Conservation (phyloP, 2,888 invertebrate species). For the Camptogramma bilineatum region DNA sequence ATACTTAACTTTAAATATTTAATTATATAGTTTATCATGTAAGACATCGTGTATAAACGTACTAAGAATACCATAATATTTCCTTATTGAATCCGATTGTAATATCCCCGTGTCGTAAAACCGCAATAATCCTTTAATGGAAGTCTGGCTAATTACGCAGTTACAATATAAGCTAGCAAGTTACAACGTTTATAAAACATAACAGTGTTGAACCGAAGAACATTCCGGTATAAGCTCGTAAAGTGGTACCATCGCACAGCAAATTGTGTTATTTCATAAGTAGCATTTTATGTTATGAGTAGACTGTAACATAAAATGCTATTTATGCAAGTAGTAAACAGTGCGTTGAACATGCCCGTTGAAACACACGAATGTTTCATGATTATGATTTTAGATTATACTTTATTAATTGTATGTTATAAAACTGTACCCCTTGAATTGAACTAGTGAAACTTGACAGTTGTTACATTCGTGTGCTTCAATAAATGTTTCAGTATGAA, state of each 20-base stretch:
- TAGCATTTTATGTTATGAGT: slow-evolving; percentile 54
- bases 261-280: slow-evolving; percentile 58
- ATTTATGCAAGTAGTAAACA: slow-evolving; percentile 49
- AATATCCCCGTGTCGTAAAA: slow-evolving; percentile 37
- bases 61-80: slow-evolving; percentile 8
- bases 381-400: slow-evolving; percentile 16
- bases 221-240: slow-evolving; percentile 44
- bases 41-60: not conserved
- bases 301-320: slow-evolving; percentile 52
- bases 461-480: slow-evolving; percentile 35
- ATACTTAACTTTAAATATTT: not conserved
- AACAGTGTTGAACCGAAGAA: slow-evolving; percentile 38
- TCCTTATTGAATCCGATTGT: slow-evolving; percentile 20
- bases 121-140: slow-evolving; percentile 33
- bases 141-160: slow-evolving; percentile 42
- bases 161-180: slow-evolving; percentile 54
- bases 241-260: slow-evolving; percentile 54
- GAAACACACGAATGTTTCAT: slow-evolving; percentile 32
- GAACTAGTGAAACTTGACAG: not conserved
- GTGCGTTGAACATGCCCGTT: slow-evolving; percentile 27
- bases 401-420: slow-evolving; percentile 8
- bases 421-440: not conserved
- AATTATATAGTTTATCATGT: not conserved
- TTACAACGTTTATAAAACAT: slow-evolving; percentile 48
- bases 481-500: slow-evolving; percentile 22